phyloP scores from a whole-genome alignment of 2,113 vertebrate genomes.

The Cynocephalus volans region DNA sequence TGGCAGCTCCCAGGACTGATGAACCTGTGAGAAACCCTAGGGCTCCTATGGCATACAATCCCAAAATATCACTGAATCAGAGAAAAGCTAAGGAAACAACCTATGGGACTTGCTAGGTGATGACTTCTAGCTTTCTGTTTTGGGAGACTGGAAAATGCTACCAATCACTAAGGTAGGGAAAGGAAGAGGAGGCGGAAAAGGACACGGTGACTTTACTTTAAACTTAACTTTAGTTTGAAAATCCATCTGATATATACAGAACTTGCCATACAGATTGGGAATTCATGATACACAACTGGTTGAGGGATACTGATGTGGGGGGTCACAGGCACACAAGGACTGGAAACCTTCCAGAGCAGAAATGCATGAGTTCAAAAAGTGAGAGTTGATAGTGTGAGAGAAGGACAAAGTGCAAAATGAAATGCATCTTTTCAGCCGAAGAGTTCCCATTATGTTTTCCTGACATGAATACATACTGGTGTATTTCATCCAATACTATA shows the following conservation, averaged over 20 bases:
- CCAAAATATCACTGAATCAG: no score
- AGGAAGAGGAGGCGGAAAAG: not conserved
- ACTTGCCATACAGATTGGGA: not conserved
- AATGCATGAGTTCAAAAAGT: not conserved
- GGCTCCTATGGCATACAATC: no score
- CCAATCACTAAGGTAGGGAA: not conserved
- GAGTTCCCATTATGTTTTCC: not conserved
- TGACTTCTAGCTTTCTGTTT: not conserved
- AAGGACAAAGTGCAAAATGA: not conserved
- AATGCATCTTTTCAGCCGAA: not conserved
- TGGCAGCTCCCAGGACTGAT: no score
- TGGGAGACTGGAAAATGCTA: not conserved
- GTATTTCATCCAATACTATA: not conserved
- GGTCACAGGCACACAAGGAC: not conserved
- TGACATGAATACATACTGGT: not conserved
- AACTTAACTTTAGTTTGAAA: slow-evolving; percentile 4
- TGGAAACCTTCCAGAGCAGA: not conserved
- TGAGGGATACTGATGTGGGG: not conserved
- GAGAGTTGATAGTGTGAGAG: not conserved
- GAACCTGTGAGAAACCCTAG: no score
- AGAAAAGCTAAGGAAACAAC: no score
- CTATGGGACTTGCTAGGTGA: not conserved
- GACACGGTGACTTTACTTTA: not conserved
- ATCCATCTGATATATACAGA: not conserved
- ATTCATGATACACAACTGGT: not conserved